phyloP scores from a whole-genome alignment of 2,888 invertebrate genomes.

The Eilema griseolum region DNA sequence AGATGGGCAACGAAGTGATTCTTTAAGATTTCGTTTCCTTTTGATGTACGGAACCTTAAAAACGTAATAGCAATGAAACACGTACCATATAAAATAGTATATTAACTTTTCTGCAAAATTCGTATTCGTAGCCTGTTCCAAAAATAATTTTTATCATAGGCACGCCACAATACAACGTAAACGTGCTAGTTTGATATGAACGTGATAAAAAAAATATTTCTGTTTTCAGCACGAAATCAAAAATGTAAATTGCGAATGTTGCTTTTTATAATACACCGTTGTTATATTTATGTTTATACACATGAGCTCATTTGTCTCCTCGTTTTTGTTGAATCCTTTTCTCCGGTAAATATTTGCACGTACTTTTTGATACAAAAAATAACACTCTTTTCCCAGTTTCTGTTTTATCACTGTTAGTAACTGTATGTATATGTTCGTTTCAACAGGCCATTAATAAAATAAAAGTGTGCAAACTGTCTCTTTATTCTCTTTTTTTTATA shows the following conservation, averaged over 20 bases:
- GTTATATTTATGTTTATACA: slow-evolving; percentile 8
- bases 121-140: slow-evolving; percentile 40
- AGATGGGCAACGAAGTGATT: no score
- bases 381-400: neutral
- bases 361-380: neutral
- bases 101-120: slow-evolving; percentile 28
- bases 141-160: slow-evolving; percentile 35
- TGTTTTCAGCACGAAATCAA: slow-evolving; percentile 19
- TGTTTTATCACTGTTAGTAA: neutral
- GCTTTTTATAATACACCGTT: slow-evolving; percentile 16
- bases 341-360: neutral
- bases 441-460: neutral
- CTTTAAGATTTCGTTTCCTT: no score
- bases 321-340: slow-evolving; percentile 4
- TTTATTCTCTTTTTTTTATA: neutral
- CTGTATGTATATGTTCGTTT: neutral
- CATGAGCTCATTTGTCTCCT: slow-evolving; percentile 16
- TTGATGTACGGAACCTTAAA: no score
- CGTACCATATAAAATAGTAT: slow-evolving; percentile 23
- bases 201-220: slow-evolving; percentile 23
- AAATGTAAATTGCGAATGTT: slow-evolving; percentile 21
- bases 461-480: neutral
- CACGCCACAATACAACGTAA: slow-evolving; percentile 27
- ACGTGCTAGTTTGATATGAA: slow-evolving; percentile 30
- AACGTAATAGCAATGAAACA: slow-evolving; percentile 13